A percentile compares a stretch with the other conserved stretches of the same genome.
phyloP scores from a whole-genome alignment of 2,113 vertebrate species.

The Apus apus region DNA sequence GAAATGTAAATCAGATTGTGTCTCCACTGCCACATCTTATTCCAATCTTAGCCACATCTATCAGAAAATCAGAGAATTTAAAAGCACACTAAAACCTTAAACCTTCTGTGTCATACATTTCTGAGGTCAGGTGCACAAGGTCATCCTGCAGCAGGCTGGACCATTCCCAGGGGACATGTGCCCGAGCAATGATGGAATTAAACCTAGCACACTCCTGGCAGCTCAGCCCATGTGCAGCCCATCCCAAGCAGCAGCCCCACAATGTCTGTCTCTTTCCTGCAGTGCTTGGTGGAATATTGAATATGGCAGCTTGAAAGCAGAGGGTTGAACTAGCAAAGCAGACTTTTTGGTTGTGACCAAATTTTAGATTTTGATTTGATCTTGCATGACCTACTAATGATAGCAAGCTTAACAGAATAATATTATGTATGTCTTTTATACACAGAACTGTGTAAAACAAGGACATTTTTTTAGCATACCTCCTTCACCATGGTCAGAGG shows the following conservation, averaged over 20 bases:
- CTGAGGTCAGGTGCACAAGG: not conserved
- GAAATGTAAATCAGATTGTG: not conserved
- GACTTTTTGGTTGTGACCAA: not conserved
- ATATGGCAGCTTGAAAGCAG: not conserved
- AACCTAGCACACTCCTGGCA: rapidly evolving
- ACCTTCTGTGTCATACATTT: rapidly evolving
- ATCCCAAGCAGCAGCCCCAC: rapidly evolving
- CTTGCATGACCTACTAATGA: not conserved
- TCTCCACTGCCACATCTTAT: not conserved
- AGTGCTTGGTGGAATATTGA: not conserved
- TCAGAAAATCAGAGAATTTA: not conserved
- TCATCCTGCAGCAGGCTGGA: not conserved
- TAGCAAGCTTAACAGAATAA: not conserved
- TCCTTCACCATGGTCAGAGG: not conserved
- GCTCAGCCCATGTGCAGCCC: not conserved
- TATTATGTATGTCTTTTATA: not conserved
- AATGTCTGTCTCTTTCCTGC: not conserved
- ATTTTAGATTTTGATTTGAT: not conserved
- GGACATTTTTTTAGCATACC: not conserved
- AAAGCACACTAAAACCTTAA: not conserved
- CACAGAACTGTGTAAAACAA: not conserved
- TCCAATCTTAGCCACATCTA: not conserved
- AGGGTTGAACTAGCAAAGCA: not conserved
- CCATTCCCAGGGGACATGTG: rapidly evolving
- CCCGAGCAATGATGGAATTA: not conserved